Evolutionary conservation across 2,888 invertebrate species (phyloP), one percentile per base, ranked within the genome.

Genomic region (Leptinotarsa haldemani): DNA sequence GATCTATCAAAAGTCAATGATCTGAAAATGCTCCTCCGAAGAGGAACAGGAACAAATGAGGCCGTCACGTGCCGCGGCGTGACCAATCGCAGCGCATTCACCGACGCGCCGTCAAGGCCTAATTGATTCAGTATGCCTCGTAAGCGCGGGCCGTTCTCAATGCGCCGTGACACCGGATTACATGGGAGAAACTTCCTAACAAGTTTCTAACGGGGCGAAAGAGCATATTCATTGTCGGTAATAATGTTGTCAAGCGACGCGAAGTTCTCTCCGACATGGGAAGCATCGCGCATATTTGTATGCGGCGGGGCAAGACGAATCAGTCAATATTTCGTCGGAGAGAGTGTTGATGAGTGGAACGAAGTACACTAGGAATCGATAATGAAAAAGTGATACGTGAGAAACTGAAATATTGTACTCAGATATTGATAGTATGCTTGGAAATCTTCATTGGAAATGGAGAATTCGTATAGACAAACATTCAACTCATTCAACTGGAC

Each of bases 21-120:
- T 79, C 77, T 78, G 79, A 78, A 77, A 77, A 77, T 76, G 76
- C 73, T 78, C 72, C 74, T 78, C 77, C 77, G 77, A 79, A 79
- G 74, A 65, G 73, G 52, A 77, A 76, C 58, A 68, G 22, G 22
- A 68, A 58, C 68, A 56, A 68, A 68, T 58, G 77, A 79, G 78
- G 65, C 74, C 30, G 90, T 91, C 91, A 90, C 91, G 91, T 91
- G 91, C 84, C 89, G 73, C 82, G 85, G 88, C 90, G 89, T 87
- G 88, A 87, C 90, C 89, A 90, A 91, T 90, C 88, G 81, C 73
- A 74, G 69, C 74, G 73, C 79, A 82, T 85, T 84, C 82, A 80
- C 74, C 74, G 74, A 74, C 76, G 80, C 74, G 77, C 82, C 83
- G 83, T 78, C 85, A 83, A 84, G 84, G 83, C 78, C 78, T 81